Evolutionary conservation across 2,888 invertebrate species (phyloP), one percentile per base, ranked within the genome.

Genomic region (Archaeoteleia sp.): DNA sequence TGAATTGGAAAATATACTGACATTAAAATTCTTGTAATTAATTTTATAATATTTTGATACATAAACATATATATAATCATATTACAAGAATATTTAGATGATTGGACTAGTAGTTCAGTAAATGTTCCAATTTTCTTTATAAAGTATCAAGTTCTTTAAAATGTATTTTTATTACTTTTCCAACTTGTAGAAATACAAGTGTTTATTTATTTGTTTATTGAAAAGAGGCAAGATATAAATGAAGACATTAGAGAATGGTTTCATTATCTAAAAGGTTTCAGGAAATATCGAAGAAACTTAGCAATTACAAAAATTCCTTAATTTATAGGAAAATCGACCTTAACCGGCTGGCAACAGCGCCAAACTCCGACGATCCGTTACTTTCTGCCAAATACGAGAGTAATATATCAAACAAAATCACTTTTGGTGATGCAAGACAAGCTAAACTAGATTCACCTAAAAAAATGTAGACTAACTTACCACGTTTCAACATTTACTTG

Each of bases 291-390:
- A 10, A 25, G n/a, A n/a, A 32, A 43, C n/a, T 23, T 54, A 29
- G 49, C 40, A 60, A 70, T 66, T 67, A 48, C n/a, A 67, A 66
- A 66, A 57, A 49, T 48, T 32, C 39, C 15, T 10, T 23, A 49
- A 70, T 70, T 68, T 65, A 65, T 70, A 54, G 65, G 68, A 68
- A 61, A 70, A 71, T 65, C 61, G 68, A 70, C 71, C 67, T 71
- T 70, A 67, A 61, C 67, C 53, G 55, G 51, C 61, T 66, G 65
- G 65, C 66, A 69, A 23, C 34, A 40, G 60, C 60, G 58, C 67
- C 67, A 62, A 65, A 17, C 46, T 34, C 9, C 40, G 54, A 37
- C 34, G 10, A 30, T 53, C 32, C 48, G 9, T 23, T 58, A 58
- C 54, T 67, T 62, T 63, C 55, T 67, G 70, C 67, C 67, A 70